Conservation (phyloP, 2,113 vertebrate species). For the Tragelaphus strepsiceros region DNA sequence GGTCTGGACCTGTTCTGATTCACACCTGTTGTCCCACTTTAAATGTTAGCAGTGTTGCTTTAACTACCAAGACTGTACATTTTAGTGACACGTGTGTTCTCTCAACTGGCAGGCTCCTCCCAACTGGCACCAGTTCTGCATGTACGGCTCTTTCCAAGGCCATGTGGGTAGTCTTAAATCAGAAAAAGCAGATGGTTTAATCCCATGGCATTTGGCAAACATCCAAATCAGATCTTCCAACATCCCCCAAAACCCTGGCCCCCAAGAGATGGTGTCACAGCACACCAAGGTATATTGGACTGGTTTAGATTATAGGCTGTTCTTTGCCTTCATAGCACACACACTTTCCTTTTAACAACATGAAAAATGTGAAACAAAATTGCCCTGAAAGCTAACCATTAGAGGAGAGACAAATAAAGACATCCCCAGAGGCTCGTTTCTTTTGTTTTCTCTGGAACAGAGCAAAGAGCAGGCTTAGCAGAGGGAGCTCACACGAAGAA, state of each 20-base stretch:
- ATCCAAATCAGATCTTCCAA: neutral
- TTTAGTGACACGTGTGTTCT: neutral
- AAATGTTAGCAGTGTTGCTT: neutral
- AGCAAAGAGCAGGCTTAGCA: neutral
- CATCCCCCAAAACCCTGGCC: rapidly evolving
- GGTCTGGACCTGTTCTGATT: neutral
- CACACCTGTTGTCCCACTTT: neutral
- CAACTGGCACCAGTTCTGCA: no score
- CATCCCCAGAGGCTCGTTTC: neutral
- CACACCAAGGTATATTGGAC: no score
- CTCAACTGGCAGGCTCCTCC: no score
- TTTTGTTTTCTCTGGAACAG: neutral
- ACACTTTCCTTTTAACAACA: neutral
- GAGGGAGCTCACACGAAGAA: neutral
- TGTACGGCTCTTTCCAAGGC: neutral
- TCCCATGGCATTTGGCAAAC: neutral
- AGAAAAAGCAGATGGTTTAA: neutral
- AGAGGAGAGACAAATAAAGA: neutral
- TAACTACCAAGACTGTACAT: neutral
- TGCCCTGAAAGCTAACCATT: neutral
- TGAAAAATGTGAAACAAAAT: neutral
- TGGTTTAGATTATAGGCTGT: neutral
- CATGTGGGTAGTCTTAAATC: neutral
- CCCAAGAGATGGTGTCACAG: neutral
- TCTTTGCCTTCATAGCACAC: neutral